Evolutionary conservation across 92 coral and sea anemone species (phyloP), one percentile per base, ranked within the genome.

Genomic region (Scolanthus callimorphus): DNA sequence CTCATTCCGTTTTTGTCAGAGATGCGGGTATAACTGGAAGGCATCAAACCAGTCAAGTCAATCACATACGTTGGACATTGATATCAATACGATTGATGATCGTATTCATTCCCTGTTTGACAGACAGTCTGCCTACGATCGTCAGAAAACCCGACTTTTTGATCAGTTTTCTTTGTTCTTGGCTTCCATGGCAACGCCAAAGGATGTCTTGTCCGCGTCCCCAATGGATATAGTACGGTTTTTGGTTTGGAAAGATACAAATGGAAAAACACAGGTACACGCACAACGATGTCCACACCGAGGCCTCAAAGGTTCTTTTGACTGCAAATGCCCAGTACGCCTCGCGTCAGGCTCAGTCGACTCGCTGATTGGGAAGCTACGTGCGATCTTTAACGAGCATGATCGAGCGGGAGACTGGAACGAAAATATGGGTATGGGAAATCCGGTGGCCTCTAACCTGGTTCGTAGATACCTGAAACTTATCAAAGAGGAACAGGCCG

Each of bases 401-500:
- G 77, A 60, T 51, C 62, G 71, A n/a, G 27, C 70, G 23, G 70
- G 71, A 26, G 71, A 69, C 43, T 53, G 70, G 67, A 73, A 77
- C 17, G 77, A 26, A 10, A 41, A 59, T 21, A 0, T 59, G 11
- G 77, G 77, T 54, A 29, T 68, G 25, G 70, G 77, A 9, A 68
- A 77, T 59, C 70, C 70, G 1, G 77, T 67, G 20, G 78, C 67
- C 17, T 61, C 74, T 30, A 17, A 15, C 45, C 20, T 60, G 30
- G 65, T 77, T 6, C 2, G 47, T 27, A 77, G 45, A 30, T 77
- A 69, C 49, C 37, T 29, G 26, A 70, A 78, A 69, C 45, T 41
- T 31, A 28, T 76, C 20, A 67, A 68, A 62, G 78, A 69, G 41
- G 73, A 69, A 52, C 84, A 69, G 29, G 82, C 82, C 25, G 59